Evolutionary conservation across 2,797 vertebrate genomes (phyloP).

Genomic region (Pantherophis alleghaniensis): DNA sequence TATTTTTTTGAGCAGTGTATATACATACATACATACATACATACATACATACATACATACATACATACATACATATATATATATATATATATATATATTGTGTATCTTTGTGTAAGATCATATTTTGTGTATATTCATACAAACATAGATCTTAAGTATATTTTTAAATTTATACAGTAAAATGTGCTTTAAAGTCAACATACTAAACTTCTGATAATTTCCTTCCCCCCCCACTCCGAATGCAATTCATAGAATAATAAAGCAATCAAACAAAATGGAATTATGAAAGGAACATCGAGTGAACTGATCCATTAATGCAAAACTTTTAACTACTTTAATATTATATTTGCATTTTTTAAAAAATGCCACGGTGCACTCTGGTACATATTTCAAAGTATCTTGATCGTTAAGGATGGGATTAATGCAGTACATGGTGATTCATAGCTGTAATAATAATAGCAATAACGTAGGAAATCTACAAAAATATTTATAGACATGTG

Average conservation of each 20-base stretch:
- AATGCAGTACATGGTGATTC: neutral
- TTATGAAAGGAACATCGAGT: neutral
- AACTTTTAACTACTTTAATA: neutral
- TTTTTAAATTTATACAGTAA: neutral
- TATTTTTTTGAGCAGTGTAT: too few species aligned
- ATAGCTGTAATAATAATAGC: too few species aligned
- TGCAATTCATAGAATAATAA: neutral
- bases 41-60: too few species aligned
- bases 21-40: too few species aligned
- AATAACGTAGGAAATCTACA: neutral
- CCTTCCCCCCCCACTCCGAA: neutral
- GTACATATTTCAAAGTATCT: neutral
- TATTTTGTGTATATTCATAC: neutral
- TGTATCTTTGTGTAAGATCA: neutral
- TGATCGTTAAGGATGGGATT: neutral
- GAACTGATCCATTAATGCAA: neutral
- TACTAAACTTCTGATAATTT: neutral
- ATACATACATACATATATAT: too few species aligned
- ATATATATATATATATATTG: neutral
- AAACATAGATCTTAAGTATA: neutral
- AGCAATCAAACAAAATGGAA: neutral
- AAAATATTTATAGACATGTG: neutral
- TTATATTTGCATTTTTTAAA: neutral
- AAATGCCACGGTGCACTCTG: neutral
- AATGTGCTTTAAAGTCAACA: neutral